phyloP scores from a whole-genome alignment of 2,113 vertebrate genomes.

The Python bivittatus region DNA sequence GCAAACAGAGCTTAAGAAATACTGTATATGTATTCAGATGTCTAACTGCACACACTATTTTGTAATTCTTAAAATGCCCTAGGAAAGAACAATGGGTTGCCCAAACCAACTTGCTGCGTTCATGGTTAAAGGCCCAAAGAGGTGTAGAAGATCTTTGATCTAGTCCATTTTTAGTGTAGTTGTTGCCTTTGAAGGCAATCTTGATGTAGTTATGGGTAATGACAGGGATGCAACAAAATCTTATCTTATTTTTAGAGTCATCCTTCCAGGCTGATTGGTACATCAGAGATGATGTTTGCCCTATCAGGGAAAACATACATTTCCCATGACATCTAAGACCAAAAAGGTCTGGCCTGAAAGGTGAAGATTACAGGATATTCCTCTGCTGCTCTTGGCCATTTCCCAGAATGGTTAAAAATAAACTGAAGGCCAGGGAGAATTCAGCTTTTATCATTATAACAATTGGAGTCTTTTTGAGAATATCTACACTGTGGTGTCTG shows the following conservation, averaged over 20 bases:
- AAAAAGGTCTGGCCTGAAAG: neutral
- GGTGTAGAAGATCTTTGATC: neutral
- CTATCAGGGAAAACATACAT: no score
- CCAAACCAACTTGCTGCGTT: neutral
- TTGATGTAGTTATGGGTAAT: neutral
- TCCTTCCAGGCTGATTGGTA: neutral
- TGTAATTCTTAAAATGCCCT: no score
- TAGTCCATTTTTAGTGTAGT: no score
- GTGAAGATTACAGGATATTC: no score
- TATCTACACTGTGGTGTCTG: no score
- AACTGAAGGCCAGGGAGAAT: neutral
- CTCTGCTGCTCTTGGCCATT: neutral
- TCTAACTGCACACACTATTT: neutral
- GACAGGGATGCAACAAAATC: neutral
- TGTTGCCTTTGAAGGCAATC: no score
- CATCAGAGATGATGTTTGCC: neutral
- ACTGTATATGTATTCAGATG: neutral
- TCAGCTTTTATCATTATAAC: neutral
- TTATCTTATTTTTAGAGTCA: neutral
- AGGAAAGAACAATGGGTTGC: neutral
- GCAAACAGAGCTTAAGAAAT: neutral
- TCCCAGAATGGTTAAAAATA: neutral
- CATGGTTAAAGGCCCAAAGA: neutral
- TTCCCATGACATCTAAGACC: no score
- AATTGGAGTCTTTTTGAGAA: neutral